Evolutionary conservation across 2,113 vertebrate genomes (phyloP).

Genomic region (Tautogolabrus adspersus): DNA sequence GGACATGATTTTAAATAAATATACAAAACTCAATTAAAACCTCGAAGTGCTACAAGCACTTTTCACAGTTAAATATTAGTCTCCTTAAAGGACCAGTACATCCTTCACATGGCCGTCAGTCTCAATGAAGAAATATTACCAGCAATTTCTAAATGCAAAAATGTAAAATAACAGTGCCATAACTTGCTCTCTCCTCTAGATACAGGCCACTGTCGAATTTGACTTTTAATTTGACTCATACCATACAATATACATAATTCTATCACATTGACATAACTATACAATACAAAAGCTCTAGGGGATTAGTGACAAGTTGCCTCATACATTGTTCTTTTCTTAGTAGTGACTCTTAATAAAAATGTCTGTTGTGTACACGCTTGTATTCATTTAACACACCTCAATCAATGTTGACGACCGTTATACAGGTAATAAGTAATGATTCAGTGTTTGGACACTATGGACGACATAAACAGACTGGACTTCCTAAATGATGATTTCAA

Average conservation of each 20-base stretch:
- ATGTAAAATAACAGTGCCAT: constrained; percentile 14
- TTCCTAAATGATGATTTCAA: constrained; percentile 12
- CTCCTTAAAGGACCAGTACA: constrained; percentile 60
- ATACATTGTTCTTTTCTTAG: constrained; percentile 5
- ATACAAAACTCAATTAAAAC: constrained; percentile 87
- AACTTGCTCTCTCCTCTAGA: constrained; percentile 8
- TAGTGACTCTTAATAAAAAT: no score
- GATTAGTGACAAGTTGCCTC: constrained; percentile 39
- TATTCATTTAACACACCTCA: constrained; percentile 36
- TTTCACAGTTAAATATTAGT: constrained; percentile 84
- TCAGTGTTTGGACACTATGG: constrained; percentile 28
- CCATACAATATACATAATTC: constrained; percentile 3
- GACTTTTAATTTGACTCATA: constrained; percentile 26
- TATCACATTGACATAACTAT: constrained; percentile 50
- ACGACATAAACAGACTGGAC: constrained; percentile 23
- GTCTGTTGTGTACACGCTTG: constrained; percentile 10
- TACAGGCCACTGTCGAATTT: constrained; percentile 42
- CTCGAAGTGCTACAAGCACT: constrained; percentile 91
- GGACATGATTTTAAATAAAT: constrained; percentile 93
- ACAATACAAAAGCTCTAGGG: constrained; percentile 20
- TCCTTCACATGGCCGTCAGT: constrained; percentile 43
- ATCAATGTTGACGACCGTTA: constrained; percentile 28
- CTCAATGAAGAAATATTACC: constrained; percentile 34
- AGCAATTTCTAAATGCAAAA: constrained; percentile 51
- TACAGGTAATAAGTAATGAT: constrained; percentile 23